Conservation (phyloP, 2,113 vertebrate species). For the Nerophis lumbriciformis region DNA sequence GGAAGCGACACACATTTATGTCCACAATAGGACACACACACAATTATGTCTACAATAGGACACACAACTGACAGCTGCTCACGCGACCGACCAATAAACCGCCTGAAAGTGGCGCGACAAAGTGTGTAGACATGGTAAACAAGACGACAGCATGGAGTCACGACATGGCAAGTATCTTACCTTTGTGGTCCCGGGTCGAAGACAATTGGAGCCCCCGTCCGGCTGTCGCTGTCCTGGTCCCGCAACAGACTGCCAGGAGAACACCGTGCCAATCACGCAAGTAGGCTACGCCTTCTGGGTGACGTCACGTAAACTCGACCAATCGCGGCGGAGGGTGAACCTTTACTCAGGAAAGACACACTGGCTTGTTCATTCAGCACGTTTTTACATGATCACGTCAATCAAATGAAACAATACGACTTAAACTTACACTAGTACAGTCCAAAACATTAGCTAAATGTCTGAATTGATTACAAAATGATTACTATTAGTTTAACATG, state of each 20-base stretch:
- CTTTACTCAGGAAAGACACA: neutral
- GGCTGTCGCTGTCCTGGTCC: slow-evolving; percentile 64
- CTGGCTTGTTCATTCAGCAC: slow-evolving; percentile 28
- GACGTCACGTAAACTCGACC: slow-evolving; percentile 22
- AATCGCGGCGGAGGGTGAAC: slow-evolving; percentile 33
- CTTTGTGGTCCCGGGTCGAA: slow-evolving; percentile 53
- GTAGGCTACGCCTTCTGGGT: slow-evolving; percentile 25
- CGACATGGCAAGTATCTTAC: slow-evolving; percentile 36
- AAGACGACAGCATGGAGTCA: too few relatives aligned
- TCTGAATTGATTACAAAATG: neutral
- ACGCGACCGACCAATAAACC: neutral
- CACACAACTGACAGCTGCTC: slow-evolving; percentile 7
- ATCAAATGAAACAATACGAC: too few relatives aligned
- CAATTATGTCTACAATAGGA: neutral
- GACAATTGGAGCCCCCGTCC: slow-evolving; percentile 29
- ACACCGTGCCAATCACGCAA: slow-evolving; percentile 58
- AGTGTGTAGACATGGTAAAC: slow-evolving; percentile 17
- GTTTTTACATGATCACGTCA: neutral
- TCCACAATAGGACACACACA: slow-evolving; percentile 1
- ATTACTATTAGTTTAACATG: neutral
- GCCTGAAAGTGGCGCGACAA: slow-evolving; percentile 35
- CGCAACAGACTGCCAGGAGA: slow-evolving; percentile 58
- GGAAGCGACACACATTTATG: neutral
- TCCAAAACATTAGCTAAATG: neutral
- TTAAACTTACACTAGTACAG: neutral